phyloP scores from a whole-genome alignment of 2,113 vertebrate genomes.

The Sturnus vulgaris region DNA sequence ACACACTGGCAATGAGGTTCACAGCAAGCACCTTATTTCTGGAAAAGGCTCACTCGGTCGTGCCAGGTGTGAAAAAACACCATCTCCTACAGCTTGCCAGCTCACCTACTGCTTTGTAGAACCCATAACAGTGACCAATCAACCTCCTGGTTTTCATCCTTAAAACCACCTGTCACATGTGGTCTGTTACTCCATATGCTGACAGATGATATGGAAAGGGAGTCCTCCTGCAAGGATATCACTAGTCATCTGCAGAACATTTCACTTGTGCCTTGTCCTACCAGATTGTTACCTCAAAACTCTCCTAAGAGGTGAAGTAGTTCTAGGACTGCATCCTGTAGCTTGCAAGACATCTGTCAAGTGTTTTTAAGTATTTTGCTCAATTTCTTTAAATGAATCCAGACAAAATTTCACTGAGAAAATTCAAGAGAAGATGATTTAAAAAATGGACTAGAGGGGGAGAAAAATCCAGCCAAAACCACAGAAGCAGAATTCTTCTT shows the following conservation, averaged over 20 bases:
- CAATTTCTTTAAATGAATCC: not conserved
- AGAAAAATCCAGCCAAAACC: not conserved
- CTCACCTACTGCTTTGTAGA: not conserved
- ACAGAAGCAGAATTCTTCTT: not conserved
- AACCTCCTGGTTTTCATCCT: not conserved
- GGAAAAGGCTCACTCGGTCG: not conserved
- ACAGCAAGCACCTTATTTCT: not conserved
- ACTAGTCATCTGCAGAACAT: not conserved
- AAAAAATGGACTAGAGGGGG: not conserved
- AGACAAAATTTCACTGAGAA: not conserved
- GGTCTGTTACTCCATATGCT: not conserved
- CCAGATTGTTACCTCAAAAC: not conserved
- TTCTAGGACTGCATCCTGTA: not conserved
- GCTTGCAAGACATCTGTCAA: not conserved
- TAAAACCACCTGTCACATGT: not conserved
- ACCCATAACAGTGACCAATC: rapidly evolving
- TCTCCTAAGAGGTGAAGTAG: not conserved
- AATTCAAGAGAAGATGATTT: not conserved
- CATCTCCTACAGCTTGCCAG: not conserved
- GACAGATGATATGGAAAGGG: not conserved
- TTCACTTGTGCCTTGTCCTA: not conserved
- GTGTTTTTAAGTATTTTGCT: not conserved
- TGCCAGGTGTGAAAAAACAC: not conserved
- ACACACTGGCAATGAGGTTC: not conserved
- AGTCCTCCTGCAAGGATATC: not conserved